A percentile compares a stretch with the other conserved stretches of the same genome.
These are phyloP conservation scores for Scaptomyza flava DNA, from an alignment of 2,888 invertebrate species.

Conservation along the genomic window DNA sequence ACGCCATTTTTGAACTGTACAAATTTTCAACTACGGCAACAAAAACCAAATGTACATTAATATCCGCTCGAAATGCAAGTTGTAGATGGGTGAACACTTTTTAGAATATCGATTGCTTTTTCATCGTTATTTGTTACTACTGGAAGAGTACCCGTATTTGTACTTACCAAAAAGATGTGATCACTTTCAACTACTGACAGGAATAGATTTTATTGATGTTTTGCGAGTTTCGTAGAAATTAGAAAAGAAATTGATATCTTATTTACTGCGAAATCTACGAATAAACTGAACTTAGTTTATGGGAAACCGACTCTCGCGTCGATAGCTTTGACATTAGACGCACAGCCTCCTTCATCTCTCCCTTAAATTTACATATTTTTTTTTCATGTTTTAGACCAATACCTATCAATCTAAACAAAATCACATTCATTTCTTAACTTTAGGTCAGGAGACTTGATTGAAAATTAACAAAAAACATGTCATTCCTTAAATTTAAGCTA, in stretches of 20 bases:
- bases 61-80: too few relatives aligned
- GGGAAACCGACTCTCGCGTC: not conserved
- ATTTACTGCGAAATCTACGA: not conserved
- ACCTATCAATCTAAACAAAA: too few relatives aligned
- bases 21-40: not conserved
- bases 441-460: too few relatives aligned
- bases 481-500: too few relatives aligned
- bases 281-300: not conserved
- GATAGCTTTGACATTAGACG: not conserved
- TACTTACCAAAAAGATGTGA: not conserved
- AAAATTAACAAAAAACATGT: too few relatives aligned
- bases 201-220: not conserved
- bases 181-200: not conserved
- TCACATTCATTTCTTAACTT: too few relatives aligned
- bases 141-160: not conserved
- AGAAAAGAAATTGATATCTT: too few relatives aligned
- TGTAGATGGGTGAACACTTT: not conserved
- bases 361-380: too few relatives aligned
- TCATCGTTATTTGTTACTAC: not conserved
- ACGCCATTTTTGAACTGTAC: slow-evolving; percentile 9
- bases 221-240: too few relatives aligned
- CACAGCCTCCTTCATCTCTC: not conserved
- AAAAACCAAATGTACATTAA: not conserved
- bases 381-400: too few relatives aligned
- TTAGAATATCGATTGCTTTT: not conserved